Evolutionary conservation across 2,797 vertebrate genomes (phyloP).

Genomic region (Halcyon leucocephala): DNA sequence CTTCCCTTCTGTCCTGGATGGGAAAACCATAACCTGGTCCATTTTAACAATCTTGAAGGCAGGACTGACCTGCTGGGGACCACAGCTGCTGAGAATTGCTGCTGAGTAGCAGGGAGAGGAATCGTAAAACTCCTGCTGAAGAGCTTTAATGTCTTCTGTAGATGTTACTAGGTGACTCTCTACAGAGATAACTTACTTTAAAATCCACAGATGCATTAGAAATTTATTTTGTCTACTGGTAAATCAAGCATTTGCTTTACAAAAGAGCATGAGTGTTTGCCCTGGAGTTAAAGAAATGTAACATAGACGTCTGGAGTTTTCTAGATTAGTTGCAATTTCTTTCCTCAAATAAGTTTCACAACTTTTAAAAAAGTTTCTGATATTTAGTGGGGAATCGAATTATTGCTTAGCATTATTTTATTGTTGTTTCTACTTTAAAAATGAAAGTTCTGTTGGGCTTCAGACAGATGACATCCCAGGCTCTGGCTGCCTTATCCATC

Average conservation of each 20-base stretch:
- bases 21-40: background rate
- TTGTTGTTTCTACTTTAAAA: constrained; percentile 19
- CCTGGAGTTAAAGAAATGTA: background rate
- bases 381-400: background rate
- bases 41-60: background rate
- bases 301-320: background rate
- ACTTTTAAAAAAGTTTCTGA: background rate
- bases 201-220: background rate
- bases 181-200: background rate
- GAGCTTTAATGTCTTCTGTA: background rate
- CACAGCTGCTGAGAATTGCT: background rate
- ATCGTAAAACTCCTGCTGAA: background rate
- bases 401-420: background rate
- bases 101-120: background rate
- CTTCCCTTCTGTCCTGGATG: background rate
- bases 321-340: background rate
- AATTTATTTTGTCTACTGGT: background rate
- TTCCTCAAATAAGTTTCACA: background rate
- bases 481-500: constrained; percentile 45
- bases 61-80: background rate
- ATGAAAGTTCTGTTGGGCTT: constrained; percentile 38
- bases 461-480: constrained; percentile 24
- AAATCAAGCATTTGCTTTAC: background rate
- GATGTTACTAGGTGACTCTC: background rate
- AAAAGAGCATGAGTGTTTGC: background rate